Evolutionary conservation across 2,797 vertebrate species (phyloP).

Genomic region (Petrocephalus schoutedeni): DNA sequence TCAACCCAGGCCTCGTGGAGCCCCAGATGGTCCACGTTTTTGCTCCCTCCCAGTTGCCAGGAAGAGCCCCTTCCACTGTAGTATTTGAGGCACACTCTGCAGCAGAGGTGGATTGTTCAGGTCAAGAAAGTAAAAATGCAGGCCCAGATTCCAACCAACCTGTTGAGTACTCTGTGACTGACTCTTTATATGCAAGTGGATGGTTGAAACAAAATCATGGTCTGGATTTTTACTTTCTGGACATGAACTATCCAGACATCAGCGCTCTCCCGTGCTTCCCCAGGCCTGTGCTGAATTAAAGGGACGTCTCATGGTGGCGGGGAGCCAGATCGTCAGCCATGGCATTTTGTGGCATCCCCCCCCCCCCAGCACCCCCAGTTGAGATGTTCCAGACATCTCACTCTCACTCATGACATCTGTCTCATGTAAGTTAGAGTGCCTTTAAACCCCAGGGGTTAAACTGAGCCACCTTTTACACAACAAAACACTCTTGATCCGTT

Average conservation of each 20-base stretch:
- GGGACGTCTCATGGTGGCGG: neutral
- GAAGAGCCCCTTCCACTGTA: neutral
- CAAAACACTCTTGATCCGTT: neutral
- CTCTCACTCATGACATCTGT: neutral
- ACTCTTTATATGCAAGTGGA: neutral
- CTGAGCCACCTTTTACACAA: neutral
- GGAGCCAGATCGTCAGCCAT: neutral
- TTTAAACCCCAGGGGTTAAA: neutral
- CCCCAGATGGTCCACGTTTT: too few relatives aligned
- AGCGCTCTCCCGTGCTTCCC: neutral
- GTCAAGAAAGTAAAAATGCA: neutral
- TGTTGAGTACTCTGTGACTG: neutral
- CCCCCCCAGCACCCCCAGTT: neutral
- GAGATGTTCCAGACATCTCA: neutral
- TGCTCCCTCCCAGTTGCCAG: too few relatives aligned
- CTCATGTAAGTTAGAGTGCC: neutral
- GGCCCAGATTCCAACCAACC: neutral
- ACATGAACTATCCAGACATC: neutral
- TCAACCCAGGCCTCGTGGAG: too few relatives aligned
- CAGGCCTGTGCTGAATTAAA: neutral
- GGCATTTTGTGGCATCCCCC: neutral
- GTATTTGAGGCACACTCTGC: neutral
- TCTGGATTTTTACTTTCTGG: neutral
- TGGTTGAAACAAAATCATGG: neutral
- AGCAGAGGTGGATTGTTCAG: neutral